Evolutionary conservation across 2,797 vertebrate species (phyloP), one percentile per base, ranked within the genome.

Genomic region (Rhinophrynus dorsalis): DNA sequence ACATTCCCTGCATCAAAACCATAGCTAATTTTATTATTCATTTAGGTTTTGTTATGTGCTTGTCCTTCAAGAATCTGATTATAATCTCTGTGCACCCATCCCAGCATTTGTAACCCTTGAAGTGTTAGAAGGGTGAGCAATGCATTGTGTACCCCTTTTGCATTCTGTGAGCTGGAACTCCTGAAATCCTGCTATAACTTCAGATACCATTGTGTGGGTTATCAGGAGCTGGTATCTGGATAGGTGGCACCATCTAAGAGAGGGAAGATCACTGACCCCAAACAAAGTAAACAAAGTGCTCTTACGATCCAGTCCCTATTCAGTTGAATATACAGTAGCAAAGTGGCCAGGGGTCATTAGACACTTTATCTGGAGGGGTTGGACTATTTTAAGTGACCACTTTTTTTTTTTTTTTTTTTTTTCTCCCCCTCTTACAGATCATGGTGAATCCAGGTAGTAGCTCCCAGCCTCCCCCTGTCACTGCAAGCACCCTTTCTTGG

Each of bases 391-490:
- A 11, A 57, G 9, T 64, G 55, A 56, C 15, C 11, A 55, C 38
- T 21, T 9, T 4, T 1, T 15, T 12, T 42, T 35, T 24, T 44
- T 59, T 37, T 24, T 18, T 33, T 26, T 18, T 29, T n/a, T 26
- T 50, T 11, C 35, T 15, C 13, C 5, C 35, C 21, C 69, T 67
- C 47, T 50, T 18, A 67, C 79, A 92, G 88, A 95, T 90, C 75
- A 98, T 98, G 96, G 95, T 98, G 91, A 98, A 98, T 81, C 96
- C 96, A 35, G 95, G 95, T 89, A 94, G 95, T 89, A 96, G 90
- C 86, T 90, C 91, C 66, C 96, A 97, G 90, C 92, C 95, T 55
- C 94, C 96, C 76, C 91, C 95, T 21, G 94, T 94, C 76, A 92
- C 95, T 77, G 90, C 94, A 38, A 94, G 95, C 55, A 94, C 95